Percentiles rank a stretch among this genome's conserved stretches.
Evolutionary conservation across 2,797 vertebrate genomes (phyloP).

Genomic region (Vespertilio murinus): DNA sequence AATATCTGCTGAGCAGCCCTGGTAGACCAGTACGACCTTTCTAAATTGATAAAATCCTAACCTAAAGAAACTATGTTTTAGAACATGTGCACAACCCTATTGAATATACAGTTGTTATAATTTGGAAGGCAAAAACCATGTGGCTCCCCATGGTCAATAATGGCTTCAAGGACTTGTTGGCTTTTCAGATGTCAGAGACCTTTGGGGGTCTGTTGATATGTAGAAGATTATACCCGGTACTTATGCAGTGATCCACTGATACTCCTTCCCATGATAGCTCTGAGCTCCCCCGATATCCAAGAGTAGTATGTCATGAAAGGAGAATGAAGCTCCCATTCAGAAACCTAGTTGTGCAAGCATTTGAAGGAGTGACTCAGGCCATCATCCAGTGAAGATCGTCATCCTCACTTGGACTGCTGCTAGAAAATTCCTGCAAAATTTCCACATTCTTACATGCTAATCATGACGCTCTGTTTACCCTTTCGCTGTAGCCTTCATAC

Average conservation of each 20-base stretch:
- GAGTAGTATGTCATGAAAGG: not conserved
- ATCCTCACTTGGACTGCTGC: not conserved
- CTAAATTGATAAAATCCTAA: not conserved
- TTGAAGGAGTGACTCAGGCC: not conserved
- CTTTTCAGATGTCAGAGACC: not conserved
- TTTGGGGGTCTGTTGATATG: not conserved
- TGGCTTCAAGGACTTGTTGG: not conserved
- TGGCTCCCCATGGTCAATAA: not conserved
- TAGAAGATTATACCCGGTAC: not conserved
- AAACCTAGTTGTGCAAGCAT: not conserved
- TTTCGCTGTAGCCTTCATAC: not conserved
- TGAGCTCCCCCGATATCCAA: not conserved
- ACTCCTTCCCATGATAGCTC: not conserved
- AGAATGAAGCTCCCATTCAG: not conserved
- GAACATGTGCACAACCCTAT: not conserved
- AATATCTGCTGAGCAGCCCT: not conserved
- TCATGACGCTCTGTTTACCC: not conserved
- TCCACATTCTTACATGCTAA: not conserved
- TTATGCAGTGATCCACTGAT: not conserved
- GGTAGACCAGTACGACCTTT: not conserved
- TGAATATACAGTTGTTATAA: not conserved
- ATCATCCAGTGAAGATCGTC: not conserved
- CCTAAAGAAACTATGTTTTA: not conserved
- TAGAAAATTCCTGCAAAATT: not conserved
- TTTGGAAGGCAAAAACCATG: not conserved